These are phyloP conservation scores for Otus sunia DNA, from an alignment of 2,113 vertebrate genomes.

Conservation along the genomic window DNA sequence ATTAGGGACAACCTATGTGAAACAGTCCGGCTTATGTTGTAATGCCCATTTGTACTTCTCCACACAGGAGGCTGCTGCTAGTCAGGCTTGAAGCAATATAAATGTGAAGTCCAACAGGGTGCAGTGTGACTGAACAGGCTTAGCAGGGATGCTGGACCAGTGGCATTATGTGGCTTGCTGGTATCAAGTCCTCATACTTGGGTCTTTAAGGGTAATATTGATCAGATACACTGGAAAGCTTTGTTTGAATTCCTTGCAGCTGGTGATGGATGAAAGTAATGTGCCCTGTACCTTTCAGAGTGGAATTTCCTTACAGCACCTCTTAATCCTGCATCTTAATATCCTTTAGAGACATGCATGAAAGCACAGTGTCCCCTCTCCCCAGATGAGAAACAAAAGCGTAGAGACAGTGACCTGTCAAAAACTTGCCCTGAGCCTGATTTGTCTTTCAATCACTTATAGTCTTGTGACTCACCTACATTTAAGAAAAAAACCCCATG, in stretches of 20 bases:
- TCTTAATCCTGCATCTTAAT: not conserved
- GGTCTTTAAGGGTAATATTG: not conserved
- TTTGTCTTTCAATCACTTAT: not conserved
- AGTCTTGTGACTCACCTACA: not conserved
- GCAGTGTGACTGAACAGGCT: not conserved
- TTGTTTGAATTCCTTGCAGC: not conserved
- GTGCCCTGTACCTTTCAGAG: not conserved
- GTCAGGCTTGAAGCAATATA: not conserved
- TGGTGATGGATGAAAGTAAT: not conserved
- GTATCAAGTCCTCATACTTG: fast-evolving
- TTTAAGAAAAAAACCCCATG: not conserved
- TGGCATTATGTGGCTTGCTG: not conserved
- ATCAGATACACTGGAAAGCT: not conserved
- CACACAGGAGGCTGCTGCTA: not conserved
- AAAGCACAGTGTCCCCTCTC: not conserved
- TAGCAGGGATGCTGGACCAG: not conserved
- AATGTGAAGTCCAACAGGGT: not conserved
- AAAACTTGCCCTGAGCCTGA: not conserved
- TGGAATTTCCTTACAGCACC: not conserved
- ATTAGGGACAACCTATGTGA: not conserved
- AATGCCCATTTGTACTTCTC: not conserved
- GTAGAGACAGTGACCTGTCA: not conserved
- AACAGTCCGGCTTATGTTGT: not conserved
- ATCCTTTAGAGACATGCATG: not conserved
- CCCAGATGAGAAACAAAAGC: not conserved